Evolutionary conservation across 1,140 invertebrate genomes (phyloP), one percentile per base, ranked within the genome.

Genomic region (Zaprionus davidi): DNA sequence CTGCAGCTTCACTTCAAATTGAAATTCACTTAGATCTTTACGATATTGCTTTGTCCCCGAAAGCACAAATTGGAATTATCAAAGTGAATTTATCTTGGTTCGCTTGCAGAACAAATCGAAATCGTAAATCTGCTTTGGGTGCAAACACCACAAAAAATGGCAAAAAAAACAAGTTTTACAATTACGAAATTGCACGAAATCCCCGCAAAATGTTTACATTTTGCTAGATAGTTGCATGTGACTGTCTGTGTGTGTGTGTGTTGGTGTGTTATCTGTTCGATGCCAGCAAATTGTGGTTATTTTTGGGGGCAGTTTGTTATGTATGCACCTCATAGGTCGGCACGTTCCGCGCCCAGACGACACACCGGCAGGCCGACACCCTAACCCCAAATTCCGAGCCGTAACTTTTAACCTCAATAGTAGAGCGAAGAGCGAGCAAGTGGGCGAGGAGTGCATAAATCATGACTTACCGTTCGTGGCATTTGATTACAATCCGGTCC

Each of bases 401-500:
- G 6, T 44, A 59, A n/a, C 24, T n/a, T 15, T 46, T 64, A 41
- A 59, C 59, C 66, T 58, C 59, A 57, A 46, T 58, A 59, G 68
- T 6, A 58, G 28, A n/a, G 22, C 24, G 49, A 65, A 13, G 17
- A 22, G 58, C 38, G 28, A 17, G 41, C 2, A 46, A 17, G 41
- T 46, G 41, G n/a, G 17, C 65, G 74, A 56, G 17, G 57, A 84
- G 78, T 93, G 87, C 87, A 90, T 90, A 90, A 90, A 90, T 90
- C 87, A 87, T 91, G 83, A 92, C 93, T 93, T 93, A 94, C 94
- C 83, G 93, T 93, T 92, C 92, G 87, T 74, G 93, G 92, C 65
- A 94, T 93, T 87, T 93, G 92, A 85, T 92, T 93, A 91, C 95
- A 96, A 90, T 95, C 94, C 53, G 94, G 93, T 55, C 95, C 96